Conservation (phyloP, 30 jellyfish, hydroid and myxozoan genomes). For the Mastigias papua region DNA sequence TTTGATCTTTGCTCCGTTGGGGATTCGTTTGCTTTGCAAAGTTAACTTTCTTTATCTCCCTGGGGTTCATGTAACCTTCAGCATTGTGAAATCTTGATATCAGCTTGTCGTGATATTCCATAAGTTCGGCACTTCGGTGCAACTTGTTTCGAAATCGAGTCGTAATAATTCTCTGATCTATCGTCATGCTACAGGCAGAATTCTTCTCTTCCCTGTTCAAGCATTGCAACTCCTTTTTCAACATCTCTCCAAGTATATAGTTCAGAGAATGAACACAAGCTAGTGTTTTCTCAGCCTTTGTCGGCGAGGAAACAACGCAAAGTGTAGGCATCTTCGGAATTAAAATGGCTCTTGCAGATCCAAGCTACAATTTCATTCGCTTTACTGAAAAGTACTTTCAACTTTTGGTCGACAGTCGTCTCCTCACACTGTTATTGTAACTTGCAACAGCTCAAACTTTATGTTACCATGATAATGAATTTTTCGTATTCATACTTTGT, state of each 20-base stretch:
- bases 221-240: slow-evolving; percentile 53
- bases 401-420: no score
- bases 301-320: no score
- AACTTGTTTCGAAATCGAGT: slow-evolving; percentile 67
- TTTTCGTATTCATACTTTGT: no score
- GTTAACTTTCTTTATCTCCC: not conserved
- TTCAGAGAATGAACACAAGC: slow-evolving; percentile 52
- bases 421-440: no score
- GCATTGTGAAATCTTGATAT: slow-evolving; percentile 33
- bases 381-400: no score
- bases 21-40: not conserved
- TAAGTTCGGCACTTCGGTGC: slow-evolving; percentile 55
- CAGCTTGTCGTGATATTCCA: slow-evolving; percentile 54
- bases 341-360: not conserved
- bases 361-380: no score
- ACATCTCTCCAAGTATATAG: slow-evolving; percentile 53
- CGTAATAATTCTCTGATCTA: slow-evolving; percentile 48
- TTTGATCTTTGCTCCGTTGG: not conserved
- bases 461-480: no score
- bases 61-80: slow-evolving; percentile 5
- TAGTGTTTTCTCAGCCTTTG: not conserved
- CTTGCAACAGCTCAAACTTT: no score
- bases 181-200: slow-evolving; percentile 66
- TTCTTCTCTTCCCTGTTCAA: slow-evolving; percentile 65
- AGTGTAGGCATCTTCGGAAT: not conserved